Evolutionary conservation across 1,140 invertebrate species (phyloP), one percentile per base, ranked within the genome.

Genomic region (Nasonia vitripennis): DNA sequence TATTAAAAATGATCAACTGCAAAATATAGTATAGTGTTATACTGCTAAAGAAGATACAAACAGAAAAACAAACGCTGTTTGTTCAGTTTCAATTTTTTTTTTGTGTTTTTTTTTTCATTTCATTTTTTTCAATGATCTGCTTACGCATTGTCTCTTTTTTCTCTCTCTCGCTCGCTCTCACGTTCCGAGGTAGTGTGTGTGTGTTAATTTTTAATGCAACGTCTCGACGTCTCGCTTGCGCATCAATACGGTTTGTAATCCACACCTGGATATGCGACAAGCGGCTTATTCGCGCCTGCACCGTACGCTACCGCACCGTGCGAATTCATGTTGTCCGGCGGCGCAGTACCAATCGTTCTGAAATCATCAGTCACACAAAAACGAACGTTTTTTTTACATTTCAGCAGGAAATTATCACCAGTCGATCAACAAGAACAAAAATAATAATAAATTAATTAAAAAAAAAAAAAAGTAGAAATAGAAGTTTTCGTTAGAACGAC

Each of bases 281-380:
- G 84, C 71, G 86, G 86, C 82, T 89, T 89, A 88, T 89, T 89
- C 87, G 89, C 88, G 83, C 82, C 34, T 37, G 34, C 34, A 37
- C 34, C 87, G 85, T 88, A 89, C 80, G 84, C 83, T 88, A 86
- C 34, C 34, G 34, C 77, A 86, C 89, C 87, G 81, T 89, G 86
- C 86, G 87, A 87, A 87, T 88, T 87, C 86, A 90, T 81, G 86
- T 88, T 88, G 87, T 89, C 88, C 74, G 55, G 55, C 55, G 55
- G 55, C 55, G 90, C 87, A 84, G 88, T 89, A 83, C 87, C 89
- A 87, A 89, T 89, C 86, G 88, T 70, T 91, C 90, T 90, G 90
- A 89, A 90, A 90, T 88, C 87, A 90, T 89, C 86, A 89, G 85
- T 89, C 86, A 89, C 84, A 88, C 88, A 88, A 83, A 62, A 82